Evolutionary conservation across 1,140 invertebrate species (phyloP).

Genomic region (Ruditapes philippinarum): DNA sequence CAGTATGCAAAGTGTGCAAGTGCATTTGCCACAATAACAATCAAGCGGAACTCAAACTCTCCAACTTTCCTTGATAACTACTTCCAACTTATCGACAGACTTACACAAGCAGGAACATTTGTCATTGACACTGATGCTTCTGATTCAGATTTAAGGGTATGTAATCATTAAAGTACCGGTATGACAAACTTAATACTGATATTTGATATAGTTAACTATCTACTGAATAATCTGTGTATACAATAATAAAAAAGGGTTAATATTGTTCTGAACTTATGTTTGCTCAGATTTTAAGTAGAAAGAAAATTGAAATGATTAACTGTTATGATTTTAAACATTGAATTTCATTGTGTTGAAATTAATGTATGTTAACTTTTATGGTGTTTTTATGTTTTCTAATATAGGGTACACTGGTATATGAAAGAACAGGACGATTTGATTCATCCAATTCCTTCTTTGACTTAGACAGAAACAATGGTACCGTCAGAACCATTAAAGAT

Average conservation of each 20-base stretch:
- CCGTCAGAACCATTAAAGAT: constrained; percentile 2
- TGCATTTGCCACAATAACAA: constrained; percentile 41
- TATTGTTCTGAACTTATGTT: too few species aligned
- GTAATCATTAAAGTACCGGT: neutral
- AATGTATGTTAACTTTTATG: too few species aligned
- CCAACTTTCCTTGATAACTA: constrained; percentile 42
- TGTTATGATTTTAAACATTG: too few species aligned
- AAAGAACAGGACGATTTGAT: constrained; percentile 49
- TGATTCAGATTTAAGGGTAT: constrained; percentile 50
- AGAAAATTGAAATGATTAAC: too few species aligned
- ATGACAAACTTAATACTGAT: too few species aligned
- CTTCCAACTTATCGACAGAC: neutral
- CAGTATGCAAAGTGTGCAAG: constrained; percentile 4
- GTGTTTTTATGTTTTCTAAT: neutral
- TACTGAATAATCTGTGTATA: too few species aligned
- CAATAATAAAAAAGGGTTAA: too few species aligned
- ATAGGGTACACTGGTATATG: constrained; percentile 57
- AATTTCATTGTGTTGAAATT: too few species aligned
- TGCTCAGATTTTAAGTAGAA: too few species aligned
- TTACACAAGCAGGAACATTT: constrained; percentile 3
- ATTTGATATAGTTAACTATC: too few species aligned
- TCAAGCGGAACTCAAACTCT: constrained; percentile 1
- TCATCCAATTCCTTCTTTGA: constrained; percentile 52
- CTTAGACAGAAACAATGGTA: constrained; percentile 46
- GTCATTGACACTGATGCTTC: constrained; percentile 26